Percentiles rank a stretch among this genome's conserved stretches.
phyloP scores from a whole-genome alignment of 2,888 invertebrate genomes.

The Reticulitermes lucifugus region DNA sequence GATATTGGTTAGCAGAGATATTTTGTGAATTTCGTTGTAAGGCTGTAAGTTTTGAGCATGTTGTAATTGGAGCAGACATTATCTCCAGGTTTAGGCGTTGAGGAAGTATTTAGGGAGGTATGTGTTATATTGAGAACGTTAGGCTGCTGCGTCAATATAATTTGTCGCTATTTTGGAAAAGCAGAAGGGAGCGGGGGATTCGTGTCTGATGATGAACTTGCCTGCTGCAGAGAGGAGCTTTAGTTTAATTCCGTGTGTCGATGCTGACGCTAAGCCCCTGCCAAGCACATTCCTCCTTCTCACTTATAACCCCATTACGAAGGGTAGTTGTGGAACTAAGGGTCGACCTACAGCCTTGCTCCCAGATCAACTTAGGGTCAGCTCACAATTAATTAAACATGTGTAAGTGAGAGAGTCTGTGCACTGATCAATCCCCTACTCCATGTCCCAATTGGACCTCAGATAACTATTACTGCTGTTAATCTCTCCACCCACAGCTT shows the following conservation, averaged over 20 bases:
- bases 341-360: background rate
- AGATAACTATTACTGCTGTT: no score
- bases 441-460: background rate
- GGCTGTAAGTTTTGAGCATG: background rate
- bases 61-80: background rate
- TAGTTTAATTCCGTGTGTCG: slow-evolving; percentile 38
- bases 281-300: slow-evolving; percentile 6
- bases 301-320: slow-evolving; percentile 38
- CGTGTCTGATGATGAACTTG: slow-evolving; percentile 28
- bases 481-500: no score
- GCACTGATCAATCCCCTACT: background rate
- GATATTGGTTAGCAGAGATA: background rate
- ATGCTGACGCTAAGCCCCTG: slow-evolving; percentile 27
- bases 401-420: slow-evolving; percentile 21
- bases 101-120: background rate
- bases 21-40: background rate
- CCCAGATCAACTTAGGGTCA: slow-evolving; percentile 28
- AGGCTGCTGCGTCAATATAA: slow-evolving; percentile 19
- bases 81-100: background rate
- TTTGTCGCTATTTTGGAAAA: slow-evolving; percentile 45
- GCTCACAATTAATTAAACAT: slow-evolving; percentile 33
- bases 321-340: slow-evolving; percentile 19
- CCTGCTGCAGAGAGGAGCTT: slow-evolving; percentile 8
- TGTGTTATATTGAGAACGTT: background rate
- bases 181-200: background rate